Conservation (phyloP, 2,113 vertebrate genomes). For the Crotalus tigris region DNA sequence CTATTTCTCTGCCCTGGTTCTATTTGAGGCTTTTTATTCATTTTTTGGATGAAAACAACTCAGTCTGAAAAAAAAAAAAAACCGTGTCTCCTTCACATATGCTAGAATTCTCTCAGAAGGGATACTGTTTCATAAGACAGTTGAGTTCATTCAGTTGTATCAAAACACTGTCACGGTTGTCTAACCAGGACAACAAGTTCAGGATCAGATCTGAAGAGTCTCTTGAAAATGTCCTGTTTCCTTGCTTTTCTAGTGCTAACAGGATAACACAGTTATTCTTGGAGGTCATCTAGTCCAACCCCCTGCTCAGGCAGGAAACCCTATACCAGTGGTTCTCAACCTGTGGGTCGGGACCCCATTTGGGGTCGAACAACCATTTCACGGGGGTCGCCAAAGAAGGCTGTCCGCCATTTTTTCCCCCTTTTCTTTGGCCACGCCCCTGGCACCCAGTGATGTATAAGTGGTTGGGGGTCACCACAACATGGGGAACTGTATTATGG, state of each 20-base stretch:
- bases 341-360: too few species aligned
- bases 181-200: neutral
- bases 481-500: too few species aligned
- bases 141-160: neutral
- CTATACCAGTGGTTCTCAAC: too few species aligned
- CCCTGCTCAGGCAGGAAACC: too few species aligned
- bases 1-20: neutral
- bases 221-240: neutral
- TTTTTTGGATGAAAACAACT: neutral
- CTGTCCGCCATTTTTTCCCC: too few species aligned
- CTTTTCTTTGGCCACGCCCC: too few species aligned
- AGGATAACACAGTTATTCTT: too few species aligned
- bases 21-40: neutral
- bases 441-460: too few species aligned
- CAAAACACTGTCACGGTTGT: neutral
- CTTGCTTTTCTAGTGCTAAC: neutral
- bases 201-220: neutral
- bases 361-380: too few species aligned
- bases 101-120: neutral
- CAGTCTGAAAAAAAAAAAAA: neutral
- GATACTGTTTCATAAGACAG: neutral
- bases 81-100: neutral
- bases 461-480: too few species aligned
- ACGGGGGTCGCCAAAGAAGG: too few species aligned
- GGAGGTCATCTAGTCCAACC: too few species aligned